Conservation (phyloP, 2,797 vertebrate species). For the Scolopax rusticola region DNA sequence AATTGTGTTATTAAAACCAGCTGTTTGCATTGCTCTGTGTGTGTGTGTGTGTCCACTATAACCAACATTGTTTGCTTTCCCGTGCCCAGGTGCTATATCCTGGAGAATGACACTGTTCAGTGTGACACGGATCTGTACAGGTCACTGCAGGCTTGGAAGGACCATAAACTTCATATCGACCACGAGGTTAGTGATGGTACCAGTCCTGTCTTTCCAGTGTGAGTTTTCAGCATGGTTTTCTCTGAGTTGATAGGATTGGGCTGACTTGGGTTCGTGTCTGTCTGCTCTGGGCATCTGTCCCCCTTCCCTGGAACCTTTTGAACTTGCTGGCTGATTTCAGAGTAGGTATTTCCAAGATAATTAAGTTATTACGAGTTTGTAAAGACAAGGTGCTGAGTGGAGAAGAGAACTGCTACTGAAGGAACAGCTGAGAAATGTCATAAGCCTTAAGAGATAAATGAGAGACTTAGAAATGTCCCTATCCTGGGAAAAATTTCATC, state of each 20-base stretch:
- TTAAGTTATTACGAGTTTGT: not conserved
- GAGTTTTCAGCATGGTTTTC: not conserved
- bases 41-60: not conserved
- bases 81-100: constrained; percentile 89
- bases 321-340: not conserved
- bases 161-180: constrained; percentile 96
- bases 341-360: not conserved
- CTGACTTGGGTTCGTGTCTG: not conserved
- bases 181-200: constrained; percentile 85
- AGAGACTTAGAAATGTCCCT: not conserved
- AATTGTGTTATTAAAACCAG: not conserved
- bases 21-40: not conserved
- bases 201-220: not conserved
- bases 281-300: not conserved
- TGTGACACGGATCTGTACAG: constrained; percentile 92
- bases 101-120: constrained; percentile 90
- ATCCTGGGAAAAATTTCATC: not conserved
- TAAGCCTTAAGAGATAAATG: not conserved
- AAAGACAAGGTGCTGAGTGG: not conserved
- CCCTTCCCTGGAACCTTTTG: not conserved
- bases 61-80: not conserved
- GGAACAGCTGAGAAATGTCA: not conserved
- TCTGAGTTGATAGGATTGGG: not conserved
- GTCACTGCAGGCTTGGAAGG: constrained; percentile 96
- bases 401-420: not conserved